Evolutionary conservation across 1,140 invertebrate species (phyloP), one percentile per base, ranked within the genome.

Genomic region (Bombus balteatus): DNA sequence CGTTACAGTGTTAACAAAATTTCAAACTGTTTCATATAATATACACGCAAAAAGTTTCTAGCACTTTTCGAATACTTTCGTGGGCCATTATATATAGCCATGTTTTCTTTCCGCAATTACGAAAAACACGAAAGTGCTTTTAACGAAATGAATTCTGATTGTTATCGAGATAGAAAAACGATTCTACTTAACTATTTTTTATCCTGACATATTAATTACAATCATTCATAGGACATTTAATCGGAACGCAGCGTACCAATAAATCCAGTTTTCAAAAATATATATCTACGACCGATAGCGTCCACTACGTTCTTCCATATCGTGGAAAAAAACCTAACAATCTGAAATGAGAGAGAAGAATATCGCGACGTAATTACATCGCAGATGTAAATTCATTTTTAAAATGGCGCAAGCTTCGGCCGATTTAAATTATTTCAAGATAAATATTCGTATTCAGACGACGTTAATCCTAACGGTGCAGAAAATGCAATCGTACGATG

Each of bases 371-470:
- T 81, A 57, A 75, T 75, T 75, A 59, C 8, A 32, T 12, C 15
- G 28, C 34, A 57, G 41, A 59, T 59, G 72, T 72, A 41, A 62
- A 28, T 81, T 71, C 32, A 15, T 81, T 81, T 81, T 72, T 57
- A 12, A 75, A 32, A n/a, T 47, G 79, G 59, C 37, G 41, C 41
- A 43, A 72, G 47, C 68, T 15, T 18, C 13, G 18, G 25, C 15
- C 28, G 68, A 57, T 59, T 57, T 25, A 32, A 57, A 32, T 57
- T 75, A 34, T 57, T 57, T 47, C 22, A 53, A 37, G 73, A 75
- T 75, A 53, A 75, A 75, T 75, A 75, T 75, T 75, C 73, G 32
- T 57, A 75, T 75, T 12, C 32, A 32, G 1, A 13, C 59, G 43
- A 74, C 72, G 43, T 53, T 75, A 57, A 75, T 75, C 22, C 47